Evolutionary conservation across 2,888 invertebrate genomes (phyloP).

Genomic region (Crematogaster levior): DNA sequence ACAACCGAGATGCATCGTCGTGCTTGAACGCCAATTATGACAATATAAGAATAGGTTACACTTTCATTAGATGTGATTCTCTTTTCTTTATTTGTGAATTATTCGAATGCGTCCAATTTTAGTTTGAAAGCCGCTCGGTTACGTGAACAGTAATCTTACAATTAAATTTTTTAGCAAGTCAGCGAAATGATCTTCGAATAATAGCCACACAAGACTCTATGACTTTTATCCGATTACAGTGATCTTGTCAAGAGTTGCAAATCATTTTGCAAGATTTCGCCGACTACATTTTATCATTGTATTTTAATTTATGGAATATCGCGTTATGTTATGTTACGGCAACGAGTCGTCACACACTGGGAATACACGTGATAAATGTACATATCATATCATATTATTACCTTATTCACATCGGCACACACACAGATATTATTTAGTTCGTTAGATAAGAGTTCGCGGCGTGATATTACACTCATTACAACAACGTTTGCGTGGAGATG

Average conservation of each 20-base stretch:
- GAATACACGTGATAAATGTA: neutral
- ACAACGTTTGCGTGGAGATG: conserved; percentile 31
- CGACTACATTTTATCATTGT: neutral
- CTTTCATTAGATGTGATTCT: neutral
- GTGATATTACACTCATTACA: conserved; percentile 35
- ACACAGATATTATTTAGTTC: conserved; percentile 7
- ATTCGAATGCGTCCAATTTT: neutral
- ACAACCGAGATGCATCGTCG: neutral
- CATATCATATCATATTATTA: conserved; percentile 15
- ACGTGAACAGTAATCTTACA: neutral
- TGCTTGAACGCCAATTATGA: neutral
- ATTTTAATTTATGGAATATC: conserved; percentile 14
- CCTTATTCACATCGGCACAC: neutral
- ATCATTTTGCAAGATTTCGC: neutral
- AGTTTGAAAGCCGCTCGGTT: neutral
- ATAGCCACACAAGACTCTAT: neutral
- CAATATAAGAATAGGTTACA: neutral
- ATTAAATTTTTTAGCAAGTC: neutral
- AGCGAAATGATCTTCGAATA: neutral
- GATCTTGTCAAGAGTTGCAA: neutral
- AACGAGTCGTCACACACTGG: neutral
- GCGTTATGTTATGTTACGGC: neutral
- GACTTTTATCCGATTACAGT: neutral
- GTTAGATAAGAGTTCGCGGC: conserved; percentile 17
- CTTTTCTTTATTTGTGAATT: neutral